Evolutionary conservation across 1,140 invertebrate genomes (phyloP).

Genomic region (Odontomachus brunneus): DNA sequence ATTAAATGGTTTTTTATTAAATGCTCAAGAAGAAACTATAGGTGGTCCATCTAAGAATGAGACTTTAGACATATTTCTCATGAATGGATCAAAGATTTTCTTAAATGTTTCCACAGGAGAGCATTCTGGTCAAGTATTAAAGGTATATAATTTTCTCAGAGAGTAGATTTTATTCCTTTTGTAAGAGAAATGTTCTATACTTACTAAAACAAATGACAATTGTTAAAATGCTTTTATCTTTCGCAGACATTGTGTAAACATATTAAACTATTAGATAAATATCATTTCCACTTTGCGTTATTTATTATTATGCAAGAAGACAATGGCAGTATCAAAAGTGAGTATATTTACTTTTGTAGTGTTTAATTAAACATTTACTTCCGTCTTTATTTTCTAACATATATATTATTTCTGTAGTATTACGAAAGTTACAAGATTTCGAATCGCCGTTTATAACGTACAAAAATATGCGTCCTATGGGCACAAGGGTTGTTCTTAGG

Average conservation of each 20-base stretch:
- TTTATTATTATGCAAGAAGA: slow-evolving; percentile 93
- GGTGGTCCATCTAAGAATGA: slow-evolving; percentile 90
- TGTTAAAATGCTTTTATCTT: slow-evolving; percentile 65
- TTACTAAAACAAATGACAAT: neutral
- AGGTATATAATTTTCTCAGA: slow-evolving; percentile 83
- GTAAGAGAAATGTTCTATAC: neutral
- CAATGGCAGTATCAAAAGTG: slow-evolving; percentile 84
- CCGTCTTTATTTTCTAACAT: neutral
- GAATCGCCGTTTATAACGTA: slow-evolving; percentile 98
- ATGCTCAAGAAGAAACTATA: slow-evolving; percentile 95
- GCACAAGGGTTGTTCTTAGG: slow-evolving; percentile 77
- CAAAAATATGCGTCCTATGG: slow-evolving; percentile 85
- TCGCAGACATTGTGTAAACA: slow-evolving; percentile 91
- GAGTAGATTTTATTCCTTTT: neutral
- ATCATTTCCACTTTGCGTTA: slow-evolving; percentile 94
- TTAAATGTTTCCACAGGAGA: slow-evolving; percentile 93
- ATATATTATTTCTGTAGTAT: slow-evolving; percentile 85
- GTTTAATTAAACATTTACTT: slow-evolving; percentile 18
- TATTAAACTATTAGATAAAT: slow-evolving; percentile 91
- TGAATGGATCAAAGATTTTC: slow-evolving; percentile 94
- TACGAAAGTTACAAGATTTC: slow-evolving; percentile 96
- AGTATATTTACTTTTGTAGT: slow-evolving; percentile 30
- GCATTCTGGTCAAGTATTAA: slow-evolving; percentile 92
- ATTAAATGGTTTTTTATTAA: slow-evolving; percentile 94
- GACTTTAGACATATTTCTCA: slow-evolving; percentile 92